Evolutionary conservation across 2,888 invertebrate species (phyloP), one percentile per base, ranked within the genome.

Genomic region (Thecophora atra): DNA sequence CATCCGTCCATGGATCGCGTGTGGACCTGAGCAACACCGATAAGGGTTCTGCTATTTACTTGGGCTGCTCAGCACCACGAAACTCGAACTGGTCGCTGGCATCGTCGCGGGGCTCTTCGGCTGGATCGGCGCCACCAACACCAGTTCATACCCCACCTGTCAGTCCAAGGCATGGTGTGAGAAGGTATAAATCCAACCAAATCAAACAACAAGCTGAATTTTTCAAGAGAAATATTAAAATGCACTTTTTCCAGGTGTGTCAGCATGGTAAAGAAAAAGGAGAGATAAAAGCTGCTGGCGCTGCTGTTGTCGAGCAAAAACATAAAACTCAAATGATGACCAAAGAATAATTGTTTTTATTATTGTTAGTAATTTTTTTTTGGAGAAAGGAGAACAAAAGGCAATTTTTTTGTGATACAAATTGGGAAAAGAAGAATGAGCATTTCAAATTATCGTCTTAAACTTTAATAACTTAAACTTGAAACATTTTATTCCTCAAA

Each of bases 81-180:
- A 80, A 79, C 58, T 81, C 81, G 21, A 80, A 81, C 37, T 77
- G 85, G 62, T 83, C 85, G 66, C 78, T 82, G 69, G 83, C 81
- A 71, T 79, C 78, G 87, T 89, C 85, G 87, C 89, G 88, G 84
- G 89, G 74, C 80, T 91, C 75, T 78, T 90, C 74, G 87, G 91
- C 81, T 28, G 90, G 91, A 15, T 90, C 91, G 65, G 93, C 94
- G 17, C 93, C 94, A 54, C 93, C 93, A 21, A 93, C 94, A 19
- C 94, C 94, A 0, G 89, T 90, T 70, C 87, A 90, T 47, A 94
- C 93, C 56, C 94, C 94, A 62, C 93, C 94, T 64, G 89, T 91
- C 51, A 93, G 94, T 51, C 94, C 94, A 26, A 90, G 91, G 65
- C 91, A 91, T 74, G 90, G 90, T 75, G 88, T 91, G n/a, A 87